Evolutionary conservation across 2,888 invertebrate species (phyloP), one percentile per base, ranked within the genome.

Genomic region (Oscheius sp.): DNA sequence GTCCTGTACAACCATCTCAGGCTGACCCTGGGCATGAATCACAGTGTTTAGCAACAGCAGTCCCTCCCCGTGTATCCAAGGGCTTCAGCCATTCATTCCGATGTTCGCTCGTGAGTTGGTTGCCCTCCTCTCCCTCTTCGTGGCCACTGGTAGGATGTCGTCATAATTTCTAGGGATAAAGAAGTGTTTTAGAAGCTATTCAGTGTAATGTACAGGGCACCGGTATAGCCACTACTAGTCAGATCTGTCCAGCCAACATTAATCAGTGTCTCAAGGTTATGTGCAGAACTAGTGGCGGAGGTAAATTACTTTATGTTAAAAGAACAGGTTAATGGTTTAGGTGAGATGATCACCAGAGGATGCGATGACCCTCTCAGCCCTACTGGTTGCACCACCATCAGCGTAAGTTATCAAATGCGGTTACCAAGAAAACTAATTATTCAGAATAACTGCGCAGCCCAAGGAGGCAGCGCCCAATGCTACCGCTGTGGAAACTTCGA

Each of bases 251-350:
- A 1, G 63, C 41, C 9, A 61, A 63, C 12, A 35, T 72, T n/a
- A 43, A 45, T 27, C 53, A 72, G 18, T 72, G 72, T 27, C 12
- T 63, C n/a, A 72, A 72, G 56, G 63, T 72, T 27, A 52, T 25
- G 16, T 72, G 72, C 27, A 52, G 35, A 35, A 25, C 41, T 16
- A n/a, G 25, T 9, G 72, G 72, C 6, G 63, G 72, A 46, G 21
- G 25, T 52, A 29, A 25, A n/a, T n/a, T 29, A 0, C 12, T 27
- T 23, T 29, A 46, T 46, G 45, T 45, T 5, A 55, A 43, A 9
- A 41, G 16, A 46, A 3, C 41, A 55, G 21, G 3, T 3, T 12
- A 53, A 46, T 29, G 52, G 27, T 69, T 27, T 16, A 70, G 70
- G 27, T 16, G 16, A 56, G 29, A 13, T 16, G 16, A 70, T 70